A percentile compares a stretch with the other conserved stretches of the same genome.
Evolutionary conservation across 2,113 vertebrate species (phyloP).

Genomic region (Odocoileus hemionus): DNA sequence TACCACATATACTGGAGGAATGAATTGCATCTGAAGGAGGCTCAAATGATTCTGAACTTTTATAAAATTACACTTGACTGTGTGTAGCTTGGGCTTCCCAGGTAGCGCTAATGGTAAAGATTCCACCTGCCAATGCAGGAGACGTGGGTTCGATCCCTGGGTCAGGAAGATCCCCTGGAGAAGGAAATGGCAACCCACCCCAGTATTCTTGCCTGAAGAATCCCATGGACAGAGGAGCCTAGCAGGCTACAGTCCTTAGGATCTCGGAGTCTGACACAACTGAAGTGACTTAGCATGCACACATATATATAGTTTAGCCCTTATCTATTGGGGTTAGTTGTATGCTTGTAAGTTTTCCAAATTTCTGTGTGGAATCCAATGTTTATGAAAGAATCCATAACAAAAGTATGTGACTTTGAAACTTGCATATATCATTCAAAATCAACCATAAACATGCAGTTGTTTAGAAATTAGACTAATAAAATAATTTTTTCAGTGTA

Average conservation of each 20-base stretch:
- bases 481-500: not conserved
- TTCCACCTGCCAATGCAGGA: not conserved
- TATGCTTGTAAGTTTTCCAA: not conserved
- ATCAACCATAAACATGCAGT: not conserved
- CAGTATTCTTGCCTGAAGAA: not conserved
- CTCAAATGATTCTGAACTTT: not conserved
- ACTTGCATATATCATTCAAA: not conserved
- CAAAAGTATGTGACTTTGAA: not conserved
- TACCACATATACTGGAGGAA: not conserved
- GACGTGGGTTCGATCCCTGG: fast-evolving
- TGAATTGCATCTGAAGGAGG: not conserved
- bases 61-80: not conserved
- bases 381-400: not conserved
- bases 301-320: not conserved
- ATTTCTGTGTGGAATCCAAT: not conserved
- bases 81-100: not conserved
- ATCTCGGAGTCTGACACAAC: not conserved
- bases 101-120: not conserved
- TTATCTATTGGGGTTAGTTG: not conserved
- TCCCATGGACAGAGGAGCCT: not conserved
- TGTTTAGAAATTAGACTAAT: not conserved
- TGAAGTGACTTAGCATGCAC: not conserved
- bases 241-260: not conserved
- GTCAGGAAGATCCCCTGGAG: not conserved
- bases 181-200: not conserved